These are phyloP conservation scores for Buphagus erythrorhynchus DNA, from an alignment of 2,797 vertebrate species.

Conservation along the genomic window DNA sequence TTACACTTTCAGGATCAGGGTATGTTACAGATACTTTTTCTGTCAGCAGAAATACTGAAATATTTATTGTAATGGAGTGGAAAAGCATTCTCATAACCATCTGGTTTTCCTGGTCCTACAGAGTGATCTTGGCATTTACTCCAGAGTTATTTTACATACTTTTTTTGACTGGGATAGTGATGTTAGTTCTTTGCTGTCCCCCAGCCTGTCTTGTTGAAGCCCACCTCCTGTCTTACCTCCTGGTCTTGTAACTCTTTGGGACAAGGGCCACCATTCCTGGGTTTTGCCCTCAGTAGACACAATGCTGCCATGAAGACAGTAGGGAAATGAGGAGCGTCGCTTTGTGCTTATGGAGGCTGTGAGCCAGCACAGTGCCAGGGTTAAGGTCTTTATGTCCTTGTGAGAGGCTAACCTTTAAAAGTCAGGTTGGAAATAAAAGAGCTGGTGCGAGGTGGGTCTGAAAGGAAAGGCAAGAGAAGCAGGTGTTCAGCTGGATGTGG, in stretches of 20 bases:
- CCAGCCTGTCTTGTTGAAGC: not conserved
- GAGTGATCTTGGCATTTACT: not conserved
- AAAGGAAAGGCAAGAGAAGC: not conserved
- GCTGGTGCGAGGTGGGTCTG: fast-evolving
- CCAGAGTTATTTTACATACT: not conserved
- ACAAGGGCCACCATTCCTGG: not conserved
- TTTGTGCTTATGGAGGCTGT: not conserved
- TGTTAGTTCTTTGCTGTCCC: not conserved
- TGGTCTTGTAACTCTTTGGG: not conserved
- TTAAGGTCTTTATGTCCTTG: not conserved
- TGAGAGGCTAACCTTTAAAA: not conserved
- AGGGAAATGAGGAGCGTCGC: fast-evolving
- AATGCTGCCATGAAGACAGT: not conserved
- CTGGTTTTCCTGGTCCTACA: not conserved
- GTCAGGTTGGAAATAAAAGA: not conserved
- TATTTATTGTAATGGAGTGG: not conserved
- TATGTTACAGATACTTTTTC: not conserved
- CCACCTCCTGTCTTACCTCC: not conserved
- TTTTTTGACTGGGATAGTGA: not conserved
- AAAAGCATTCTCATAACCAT: not conserved
- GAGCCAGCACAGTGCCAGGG: not conserved
- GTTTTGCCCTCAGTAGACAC: fast-evolving
- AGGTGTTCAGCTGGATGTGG: not conserved
- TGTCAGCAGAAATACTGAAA: not conserved
- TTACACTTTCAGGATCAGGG: not conserved